Evolutionary conservation across 1,140 invertebrate species (phyloP).

Genomic region (Cataglyphis hispanica): DNA sequence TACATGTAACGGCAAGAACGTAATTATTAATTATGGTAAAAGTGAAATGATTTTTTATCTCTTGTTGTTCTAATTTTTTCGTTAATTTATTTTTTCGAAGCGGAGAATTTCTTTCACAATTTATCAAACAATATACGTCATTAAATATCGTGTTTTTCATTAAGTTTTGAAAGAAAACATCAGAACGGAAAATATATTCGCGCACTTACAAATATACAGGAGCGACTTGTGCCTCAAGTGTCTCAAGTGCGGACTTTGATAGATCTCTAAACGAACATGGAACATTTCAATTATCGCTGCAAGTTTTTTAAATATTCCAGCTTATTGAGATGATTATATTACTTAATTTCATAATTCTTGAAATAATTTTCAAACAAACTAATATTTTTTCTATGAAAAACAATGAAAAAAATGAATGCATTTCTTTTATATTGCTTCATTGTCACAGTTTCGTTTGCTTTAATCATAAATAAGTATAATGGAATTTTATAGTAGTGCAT

Average conservation of each 20-base stretch:
- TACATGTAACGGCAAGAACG: not conserved
- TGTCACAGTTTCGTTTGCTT: not conserved
- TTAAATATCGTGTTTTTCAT: too few relatives aligned
- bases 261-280: not conserved
- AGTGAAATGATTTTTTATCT: not conserved
- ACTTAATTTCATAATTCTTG: conserved; percentile 22
- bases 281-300: conserved; percentile 2
- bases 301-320: conserved; percentile 15
- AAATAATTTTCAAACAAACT: conserved; percentile 25
- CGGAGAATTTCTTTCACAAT: not conserved
- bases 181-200: conserved; percentile 17
- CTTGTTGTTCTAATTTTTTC: not conserved
- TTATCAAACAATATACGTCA: not conserved
- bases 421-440: not conserved
- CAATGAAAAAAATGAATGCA: conserved; percentile 12
- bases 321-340: conserved; percentile 62
- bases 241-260: conserved; percentile 33
- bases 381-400: not conserved
- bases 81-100: not conserved
- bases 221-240: conserved; percentile 23
- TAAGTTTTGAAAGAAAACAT: conserved; percentile 26
- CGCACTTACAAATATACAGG: conserved; percentile 63
- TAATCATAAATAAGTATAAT: conserved; percentile 30
- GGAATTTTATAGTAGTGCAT: conserved; percentile 31
- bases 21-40: not conserved